Evolutionary conservation across 2,113 vertebrate species (phyloP).

Genomic region (Heterotis niloticus): DNA sequence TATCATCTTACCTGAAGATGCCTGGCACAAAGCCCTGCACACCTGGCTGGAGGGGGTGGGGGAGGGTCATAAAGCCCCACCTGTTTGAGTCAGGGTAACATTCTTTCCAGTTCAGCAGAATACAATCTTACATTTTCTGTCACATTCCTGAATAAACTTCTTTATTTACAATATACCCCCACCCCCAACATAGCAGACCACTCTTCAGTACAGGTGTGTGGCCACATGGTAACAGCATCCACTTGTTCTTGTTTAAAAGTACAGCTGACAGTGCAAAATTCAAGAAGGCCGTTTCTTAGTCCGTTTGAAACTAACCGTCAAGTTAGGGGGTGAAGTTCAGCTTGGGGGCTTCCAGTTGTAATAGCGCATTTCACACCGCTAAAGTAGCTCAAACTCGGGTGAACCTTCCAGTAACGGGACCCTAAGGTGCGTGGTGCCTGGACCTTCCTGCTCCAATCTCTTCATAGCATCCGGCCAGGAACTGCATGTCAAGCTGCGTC

Average conservation of each 20-base stretch:
- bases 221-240: constrained; percentile 7
- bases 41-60: not conserved
- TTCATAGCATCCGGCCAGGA: too few relatives aligned
- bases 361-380: not conserved
- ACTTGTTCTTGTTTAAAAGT: not conserved
- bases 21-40: not conserved
- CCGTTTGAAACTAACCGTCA: too few relatives aligned
- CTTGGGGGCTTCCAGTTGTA: too few relatives aligned
- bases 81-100: not conserved
- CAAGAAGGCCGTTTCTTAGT: too few relatives aligned
- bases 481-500: constrained; percentile 49
- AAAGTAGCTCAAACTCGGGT: not conserved
- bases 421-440: too few relatives aligned
- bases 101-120: not conserved
- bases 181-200: not conserved
- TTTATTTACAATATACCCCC: not conserved
- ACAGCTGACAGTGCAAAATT: not conserved
- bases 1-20: not conserved
- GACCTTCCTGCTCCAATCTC: too few relatives aligned
- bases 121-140: constrained; percentile 10
- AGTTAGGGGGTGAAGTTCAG: too few relatives aligned
- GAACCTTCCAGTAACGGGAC: too few relatives aligned
- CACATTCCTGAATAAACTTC: not conserved
- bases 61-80: not conserved
- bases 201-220: not conserved